Evolutionary conservation across 2,113 vertebrate species (phyloP).

Genomic region (Macaca nemestrina): DNA sequence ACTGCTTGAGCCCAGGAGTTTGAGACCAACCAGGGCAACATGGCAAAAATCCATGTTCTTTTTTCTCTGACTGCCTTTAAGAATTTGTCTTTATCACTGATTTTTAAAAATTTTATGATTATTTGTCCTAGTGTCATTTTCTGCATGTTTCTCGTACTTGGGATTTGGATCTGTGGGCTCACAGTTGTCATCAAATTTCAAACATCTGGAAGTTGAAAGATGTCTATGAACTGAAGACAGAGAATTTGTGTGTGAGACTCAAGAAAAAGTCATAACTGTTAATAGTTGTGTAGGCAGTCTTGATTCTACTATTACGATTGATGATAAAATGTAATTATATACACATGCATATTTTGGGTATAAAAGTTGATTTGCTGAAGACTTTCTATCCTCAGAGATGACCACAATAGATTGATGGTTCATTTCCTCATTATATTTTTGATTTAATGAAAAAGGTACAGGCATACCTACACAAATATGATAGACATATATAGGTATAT

Average conservation of each 20-base stretch:
- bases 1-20: too few species aligned
- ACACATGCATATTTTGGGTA: background rate
- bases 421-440: background rate
- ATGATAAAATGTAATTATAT: background rate
- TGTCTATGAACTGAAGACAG: background rate
- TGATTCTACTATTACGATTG: background rate
- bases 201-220: background rate
- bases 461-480: background rate
- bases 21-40: too few species aligned
- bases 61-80: background rate
- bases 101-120: background rate
- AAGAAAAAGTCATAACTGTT: background rate
- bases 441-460: background rate
- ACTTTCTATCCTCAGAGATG: background rate
- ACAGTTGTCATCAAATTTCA: too few species aligned
- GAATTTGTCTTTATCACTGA: background rate
- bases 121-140: background rate
- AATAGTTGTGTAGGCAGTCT: background rate
- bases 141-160: too few species aligned
- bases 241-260: background rate
- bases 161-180: too few species aligned
- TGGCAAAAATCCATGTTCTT: too few species aligned
- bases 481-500: background rate
- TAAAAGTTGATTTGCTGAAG: background rate
- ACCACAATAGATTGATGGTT: background rate